Base-by-base conservation (phyloP, 1,140 invertebrate species). In the Drosophila ogumai region DNA sequence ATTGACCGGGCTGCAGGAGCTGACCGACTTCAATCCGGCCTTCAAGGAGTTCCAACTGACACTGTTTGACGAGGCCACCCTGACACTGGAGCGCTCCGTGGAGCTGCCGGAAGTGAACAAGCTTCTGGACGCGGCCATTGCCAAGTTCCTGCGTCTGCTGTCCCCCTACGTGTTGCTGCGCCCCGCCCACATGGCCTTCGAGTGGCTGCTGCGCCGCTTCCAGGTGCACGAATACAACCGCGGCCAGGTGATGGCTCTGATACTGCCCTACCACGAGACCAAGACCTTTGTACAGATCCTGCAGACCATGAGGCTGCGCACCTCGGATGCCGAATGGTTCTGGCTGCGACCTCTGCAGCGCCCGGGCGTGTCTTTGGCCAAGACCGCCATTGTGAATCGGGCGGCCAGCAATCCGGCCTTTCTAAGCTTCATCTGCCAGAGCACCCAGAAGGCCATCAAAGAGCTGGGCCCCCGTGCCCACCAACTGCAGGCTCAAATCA, bases 171-270 rank as follows among this genome's bases (percentile, higher is more conserved):
- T 99, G 81, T 92, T 98, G 38, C 92, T 98, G 0, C 96, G 96
- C 88, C 95, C 96, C 13, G 94, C 97, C 10, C 97, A 98, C 63
- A 97, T 98, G 94, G 95, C 97, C 22, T 92, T 99, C 28, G 98
- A 99, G 94, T 99, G 98, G 98, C 93, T 99, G 3, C 95, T 99
- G 50, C 94, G 96, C 71, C 95, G 98, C 82, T 99, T 96, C 92
- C 95, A 96, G 50, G 96, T 99, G 69, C 97, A 99, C 84, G 94
- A 96, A 54, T 99, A 96, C 90, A 99, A 99, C 90, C 94, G 95
- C 60, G 95, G 97, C 90, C 95, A 96, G 1, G 94, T 98, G 38
- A 93, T 99, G 68, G 93, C 95, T 68, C 93, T 97, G 43, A 96
- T 97, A 57, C 91, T 99, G 44, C 98, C 98, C 0, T 99, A 98